These are phyloP conservation scores for Glaucopsyche alexis DNA, from an alignment of 2,888 invertebrate genomes.

Conservation along the genomic window DNA sequence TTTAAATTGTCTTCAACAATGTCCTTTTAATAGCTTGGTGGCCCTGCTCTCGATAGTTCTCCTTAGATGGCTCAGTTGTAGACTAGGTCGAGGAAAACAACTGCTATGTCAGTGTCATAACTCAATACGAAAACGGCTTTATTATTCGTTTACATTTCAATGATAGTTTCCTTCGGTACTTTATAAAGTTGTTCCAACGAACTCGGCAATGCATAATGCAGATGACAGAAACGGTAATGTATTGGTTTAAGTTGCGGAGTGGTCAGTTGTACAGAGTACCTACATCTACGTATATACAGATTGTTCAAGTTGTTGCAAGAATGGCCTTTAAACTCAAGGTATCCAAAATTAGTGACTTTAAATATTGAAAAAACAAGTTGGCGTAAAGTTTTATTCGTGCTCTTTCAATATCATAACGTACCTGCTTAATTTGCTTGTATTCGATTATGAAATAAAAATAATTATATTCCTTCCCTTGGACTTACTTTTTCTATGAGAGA, in stretches of 20 bases:
- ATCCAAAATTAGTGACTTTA: conserved; percentile 47
- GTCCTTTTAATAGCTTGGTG: conserved; percentile 70
- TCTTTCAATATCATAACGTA: neutral
- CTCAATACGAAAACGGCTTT: conserved; percentile 52
- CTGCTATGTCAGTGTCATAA: conserved; percentile 74
- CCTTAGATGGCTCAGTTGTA: conserved; percentile 77
- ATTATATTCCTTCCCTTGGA: neutral
- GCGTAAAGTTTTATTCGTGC: conserved; percentile 15
- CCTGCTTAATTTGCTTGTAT: neutral
- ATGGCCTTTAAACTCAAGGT: conserved; percentile 57
- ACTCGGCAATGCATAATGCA: conserved; percentile 42
- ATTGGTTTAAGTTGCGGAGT: conserved; percentile 54
- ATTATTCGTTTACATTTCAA: conserved; percentile 33
- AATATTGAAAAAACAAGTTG: conserved; percentile 37
- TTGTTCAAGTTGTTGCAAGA: conserved; percentile 57
- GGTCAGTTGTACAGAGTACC: conserved; percentile 56
- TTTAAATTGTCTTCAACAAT: conserved; percentile 55
- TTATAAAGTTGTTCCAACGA: conserved; percentile 31
- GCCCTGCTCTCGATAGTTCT: conserved; percentile 78
- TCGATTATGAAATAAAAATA: neutral
- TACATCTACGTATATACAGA: conserved; percentile 45
- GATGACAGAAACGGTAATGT: conserved; percentile 29
- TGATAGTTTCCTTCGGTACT: conserved; percentile 26
- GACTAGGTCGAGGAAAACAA: conserved; percentile 79
- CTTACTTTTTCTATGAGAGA: neutral